Evolutionary conservation across 1,140 invertebrate species (phyloP).

Genomic region (Paracyclopina nana): DNA sequence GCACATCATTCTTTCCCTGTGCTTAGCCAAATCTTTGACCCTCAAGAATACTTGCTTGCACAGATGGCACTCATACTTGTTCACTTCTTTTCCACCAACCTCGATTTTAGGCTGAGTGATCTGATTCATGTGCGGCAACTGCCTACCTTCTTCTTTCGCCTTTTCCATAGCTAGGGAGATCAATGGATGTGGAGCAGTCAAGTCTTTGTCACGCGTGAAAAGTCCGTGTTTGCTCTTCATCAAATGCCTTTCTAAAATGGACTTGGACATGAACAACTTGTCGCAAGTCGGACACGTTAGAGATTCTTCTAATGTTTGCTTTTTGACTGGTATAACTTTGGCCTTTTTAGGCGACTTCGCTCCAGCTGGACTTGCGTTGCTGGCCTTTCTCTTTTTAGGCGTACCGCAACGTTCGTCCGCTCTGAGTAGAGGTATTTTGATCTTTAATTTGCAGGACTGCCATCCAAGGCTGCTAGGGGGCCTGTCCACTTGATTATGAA

Average conservation of each 20-base stretch:
- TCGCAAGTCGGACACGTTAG: constrained; percentile 13
- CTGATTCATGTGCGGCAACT: background rate
- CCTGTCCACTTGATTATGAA: too few species aligned
- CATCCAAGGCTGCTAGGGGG: too few species aligned
- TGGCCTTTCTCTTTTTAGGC: too few species aligned
- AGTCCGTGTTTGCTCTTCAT: constrained; percentile 5
- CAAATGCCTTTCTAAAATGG: constrained; percentile 13
- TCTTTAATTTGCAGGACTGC: too few species aligned
- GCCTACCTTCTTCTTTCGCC: too few species aligned
- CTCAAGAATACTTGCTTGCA: constrained; percentile 12
- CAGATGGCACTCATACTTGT: constrained; percentile 15
- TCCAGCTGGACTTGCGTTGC: too few species aligned
- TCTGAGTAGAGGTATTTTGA: too few species aligned
- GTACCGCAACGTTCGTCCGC: too few species aligned
- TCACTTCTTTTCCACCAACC: background rate
- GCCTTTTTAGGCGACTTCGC: too few species aligned
- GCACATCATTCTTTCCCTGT: constrained; percentile 13
- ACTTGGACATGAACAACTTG: constrained; percentile 3
- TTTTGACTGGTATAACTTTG: too few species aligned
- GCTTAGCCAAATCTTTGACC: constrained; percentile 16
- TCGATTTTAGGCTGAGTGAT: constrained; percentile 1
- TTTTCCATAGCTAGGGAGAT: background rate
- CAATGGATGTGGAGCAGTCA: background rate
- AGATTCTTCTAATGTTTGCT: too few species aligned
- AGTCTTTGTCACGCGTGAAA: background rate